Evolutionary conservation across 2,113 vertebrate genomes (phyloP).

Genomic region (Saguinus imperator): DNA sequence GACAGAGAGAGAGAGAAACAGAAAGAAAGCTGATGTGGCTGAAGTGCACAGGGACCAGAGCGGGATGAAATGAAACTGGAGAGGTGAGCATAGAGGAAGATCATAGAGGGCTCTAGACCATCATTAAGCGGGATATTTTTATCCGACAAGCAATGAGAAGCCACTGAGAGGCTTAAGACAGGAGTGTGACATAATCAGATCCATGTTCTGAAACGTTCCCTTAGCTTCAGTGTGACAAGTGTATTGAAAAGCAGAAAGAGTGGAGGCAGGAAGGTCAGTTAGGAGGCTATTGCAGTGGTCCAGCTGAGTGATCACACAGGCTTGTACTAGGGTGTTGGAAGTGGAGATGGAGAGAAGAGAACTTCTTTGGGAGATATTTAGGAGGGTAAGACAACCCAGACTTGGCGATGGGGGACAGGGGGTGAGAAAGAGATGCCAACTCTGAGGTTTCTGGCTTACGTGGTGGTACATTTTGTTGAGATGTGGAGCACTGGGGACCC

Average conservation of each 20-base stretch:
- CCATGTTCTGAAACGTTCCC: neutral
- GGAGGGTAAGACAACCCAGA: neutral
- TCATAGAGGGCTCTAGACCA: neutral
- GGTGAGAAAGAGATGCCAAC: neutral
- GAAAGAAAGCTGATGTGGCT: neutral
- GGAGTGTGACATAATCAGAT: neutral
- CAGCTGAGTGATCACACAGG: neutral
- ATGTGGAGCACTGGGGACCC: neutral
- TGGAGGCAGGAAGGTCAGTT: neutral
- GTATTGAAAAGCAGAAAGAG: neutral
- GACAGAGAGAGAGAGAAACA: too few species aligned
- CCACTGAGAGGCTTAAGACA: neutral
- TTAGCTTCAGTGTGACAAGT: neutral
- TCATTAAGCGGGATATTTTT: neutral
- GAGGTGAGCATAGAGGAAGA: neutral
- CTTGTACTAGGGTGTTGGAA: neutral
- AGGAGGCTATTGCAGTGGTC: neutral
- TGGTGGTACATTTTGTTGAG: neutral
- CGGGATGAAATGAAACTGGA: neutral
- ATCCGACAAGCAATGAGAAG: neutral
- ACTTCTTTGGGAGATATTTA: neutral
- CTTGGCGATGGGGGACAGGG: neutral
- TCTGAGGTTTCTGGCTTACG: neutral
- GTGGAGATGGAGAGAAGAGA: neutral
- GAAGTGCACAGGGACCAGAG: neutral